Conservation (phyloP, 2,113 vertebrate species). For the Ptychochromis oligacanthus region DNA sequence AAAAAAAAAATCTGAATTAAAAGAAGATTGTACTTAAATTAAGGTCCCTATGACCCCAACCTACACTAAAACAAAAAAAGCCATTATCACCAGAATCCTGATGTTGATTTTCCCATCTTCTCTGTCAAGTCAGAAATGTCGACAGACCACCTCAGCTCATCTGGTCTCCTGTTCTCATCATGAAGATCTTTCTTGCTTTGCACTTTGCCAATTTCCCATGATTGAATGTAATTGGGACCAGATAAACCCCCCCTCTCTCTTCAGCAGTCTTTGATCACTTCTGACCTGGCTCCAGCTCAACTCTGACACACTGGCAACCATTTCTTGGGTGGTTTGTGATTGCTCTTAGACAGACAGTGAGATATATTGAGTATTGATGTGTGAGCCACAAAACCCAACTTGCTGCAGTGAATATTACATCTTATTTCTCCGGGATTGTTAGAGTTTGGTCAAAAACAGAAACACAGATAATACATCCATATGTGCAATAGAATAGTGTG, state of each 20-base stretch:
- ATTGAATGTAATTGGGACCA: constrained; percentile 79
- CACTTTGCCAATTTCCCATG: constrained; percentile 76
- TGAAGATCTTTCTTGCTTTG: constrained; percentile 65
- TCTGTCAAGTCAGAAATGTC: constrained; percentile 58
- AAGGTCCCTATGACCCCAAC: constrained; percentile 1
- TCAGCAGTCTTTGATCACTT: constrained; percentile 72
- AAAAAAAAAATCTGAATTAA: neutral
- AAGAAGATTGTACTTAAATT: neutral
- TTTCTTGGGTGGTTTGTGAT: constrained; percentile 74
- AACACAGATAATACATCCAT: neutral
- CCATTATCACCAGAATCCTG: neutral
- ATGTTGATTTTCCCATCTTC: constrained; percentile 30
- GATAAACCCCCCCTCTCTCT: constrained; percentile 59
- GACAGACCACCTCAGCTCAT: constrained; percentile 69
- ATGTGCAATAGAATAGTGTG: neutral
- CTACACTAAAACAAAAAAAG: neutral
- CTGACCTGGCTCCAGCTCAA: constrained; percentile 66
- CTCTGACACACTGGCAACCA: constrained; percentile 67
- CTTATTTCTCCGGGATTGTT: constrained; percentile 7
- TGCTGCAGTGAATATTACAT: constrained; percentile 20
- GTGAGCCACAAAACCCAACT: constrained; percentile 33
- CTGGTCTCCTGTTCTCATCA: constrained; percentile 66
- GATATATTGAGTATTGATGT: constrained; percentile 56
- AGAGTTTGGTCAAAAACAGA: neutral
- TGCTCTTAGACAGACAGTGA: constrained; percentile 60